Evolutionary conservation across 2,797 vertebrate genomes (phyloP).

Genomic region (Sebastes flavidus): DNA sequence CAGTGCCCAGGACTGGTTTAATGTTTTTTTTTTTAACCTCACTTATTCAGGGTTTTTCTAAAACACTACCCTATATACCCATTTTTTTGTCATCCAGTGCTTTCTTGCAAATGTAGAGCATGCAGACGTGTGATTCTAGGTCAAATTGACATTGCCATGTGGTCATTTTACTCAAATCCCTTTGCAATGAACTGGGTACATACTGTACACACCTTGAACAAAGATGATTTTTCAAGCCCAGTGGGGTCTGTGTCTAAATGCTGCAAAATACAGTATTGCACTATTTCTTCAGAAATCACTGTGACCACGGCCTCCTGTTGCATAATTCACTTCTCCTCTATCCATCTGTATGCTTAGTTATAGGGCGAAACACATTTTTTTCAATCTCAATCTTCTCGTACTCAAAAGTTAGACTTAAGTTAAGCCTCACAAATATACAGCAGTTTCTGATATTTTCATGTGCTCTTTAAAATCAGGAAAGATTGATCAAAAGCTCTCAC

Average conservation of each 20-base stretch:
- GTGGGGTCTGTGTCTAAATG: not conserved
- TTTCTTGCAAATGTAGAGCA: constrained; percentile 2
- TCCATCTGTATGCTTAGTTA: not conserved
- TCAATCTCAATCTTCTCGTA: not conserved
- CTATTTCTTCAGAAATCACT: not conserved
- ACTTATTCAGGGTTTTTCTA: not conserved
- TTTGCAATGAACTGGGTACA: not conserved
- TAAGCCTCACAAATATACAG: not conserved
- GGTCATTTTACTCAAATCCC: not conserved
- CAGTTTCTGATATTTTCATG: not conserved
- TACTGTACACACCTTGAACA: not conserved
- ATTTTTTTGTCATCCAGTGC: not conserved
- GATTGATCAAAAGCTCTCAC: not conserved
- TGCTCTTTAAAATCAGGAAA: not conserved
- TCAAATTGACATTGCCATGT: not conserved
- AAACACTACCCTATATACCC: constrained; percentile 20
- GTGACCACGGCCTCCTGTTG: not conserved
- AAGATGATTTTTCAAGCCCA: not conserved
- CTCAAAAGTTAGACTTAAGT: not conserved
- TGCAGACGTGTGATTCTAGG: not conserved
- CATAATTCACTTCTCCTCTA: not conserved
- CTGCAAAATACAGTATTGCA: not conserved
- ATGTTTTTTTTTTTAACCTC: not conserved
- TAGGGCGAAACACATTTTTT: not conserved
- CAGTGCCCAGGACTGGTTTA: not conserved